Base-by-base conservation (phyloP, 2,888 invertebrate species). In the Euproctis similis region DNA sequence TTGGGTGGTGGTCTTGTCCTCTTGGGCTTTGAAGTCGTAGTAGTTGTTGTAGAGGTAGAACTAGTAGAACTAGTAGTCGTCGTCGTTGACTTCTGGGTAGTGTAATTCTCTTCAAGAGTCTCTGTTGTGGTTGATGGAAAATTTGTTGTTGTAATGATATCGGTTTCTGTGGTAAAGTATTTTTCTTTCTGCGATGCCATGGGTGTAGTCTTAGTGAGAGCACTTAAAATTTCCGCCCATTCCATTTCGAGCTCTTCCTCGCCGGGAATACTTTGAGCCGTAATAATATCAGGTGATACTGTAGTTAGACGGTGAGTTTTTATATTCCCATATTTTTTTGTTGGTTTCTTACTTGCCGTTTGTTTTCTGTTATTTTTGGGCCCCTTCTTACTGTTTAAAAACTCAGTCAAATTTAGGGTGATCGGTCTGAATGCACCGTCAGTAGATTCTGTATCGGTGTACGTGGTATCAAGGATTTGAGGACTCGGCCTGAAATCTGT, bases 141-240 rank as follows among this genome's bases (percentile, higher is more conserved):
- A 24, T 47, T 49, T 16, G 54, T 50, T 5, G 53, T 45, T 2
- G 49, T 36, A n/a, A 42, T 24, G 12, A 42, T 28, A 4, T 58
- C 54, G 6, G 51, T 60, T 44, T 59, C 63, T 10, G 40, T 40
- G 12, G 33, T 22, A 29, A 38, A 56, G 16, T 31, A 18, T 26
- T 47, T 60, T 8, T 58, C 59, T 36, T 57, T 71, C 16, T 67
- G 48, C 1, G 67, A 53, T 9, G 51, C 61, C 70, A 77, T 74
- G 5, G 81, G 81, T n/a, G 78, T 77, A 4, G 81, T 82, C 58
- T 71, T 77, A 13, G 66, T 60, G 39, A 81, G 76, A 10, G 77
- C 74, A 26, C 71, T 65, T 30, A 84, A 50, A 38, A 77, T 33
- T 31, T 72, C 74, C 4, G 71, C 71, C 80, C 80, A 81, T 34